Conservation (phyloP, 53 echinoderm and acorn worm species). For the Paracentrotus lividus region DNA sequence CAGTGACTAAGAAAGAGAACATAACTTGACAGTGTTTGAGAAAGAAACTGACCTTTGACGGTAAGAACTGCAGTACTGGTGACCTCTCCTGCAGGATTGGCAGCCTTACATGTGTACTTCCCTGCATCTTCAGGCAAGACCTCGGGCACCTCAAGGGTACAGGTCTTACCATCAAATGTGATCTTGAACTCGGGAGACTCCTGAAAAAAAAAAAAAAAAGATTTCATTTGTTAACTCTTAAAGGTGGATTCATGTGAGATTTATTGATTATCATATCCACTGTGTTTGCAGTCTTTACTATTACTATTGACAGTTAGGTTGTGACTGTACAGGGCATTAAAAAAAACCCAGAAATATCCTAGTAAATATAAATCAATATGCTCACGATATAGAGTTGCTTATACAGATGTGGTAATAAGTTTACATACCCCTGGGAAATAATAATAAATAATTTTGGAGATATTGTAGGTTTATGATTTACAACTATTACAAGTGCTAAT, state of each 20-base stretch:
- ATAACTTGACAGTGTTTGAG: not conserved
- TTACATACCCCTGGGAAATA: too few relatives aligned
- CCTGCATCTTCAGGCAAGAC: conserved; percentile 86
- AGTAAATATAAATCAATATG: too few relatives aligned
- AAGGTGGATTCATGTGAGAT: not conserved
- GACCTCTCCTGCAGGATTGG: conserved; percentile 86
- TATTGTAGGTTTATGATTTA: too few relatives aligned
- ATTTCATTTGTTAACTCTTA: not conserved
- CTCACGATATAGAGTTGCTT: too few relatives aligned
- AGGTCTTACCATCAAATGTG: conserved; percentile 84
- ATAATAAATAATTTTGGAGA: too few relatives aligned
- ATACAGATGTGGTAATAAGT: too few relatives aligned
- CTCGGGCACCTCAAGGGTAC: conserved; percentile 82
- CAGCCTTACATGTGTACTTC: conserved; percentile 87
- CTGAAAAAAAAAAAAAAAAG: conserved; percentile 71
- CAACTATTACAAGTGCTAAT: too few relatives aligned
- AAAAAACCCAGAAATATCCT: too few relatives aligned
- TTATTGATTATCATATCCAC: not conserved
- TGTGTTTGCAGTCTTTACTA: too few relatives aligned
- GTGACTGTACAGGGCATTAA: too few relatives aligned
- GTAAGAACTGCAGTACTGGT: conserved; percentile 86
- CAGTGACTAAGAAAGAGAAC: not conserved
- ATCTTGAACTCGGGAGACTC: conserved; percentile 91
- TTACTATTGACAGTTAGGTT: too few relatives aligned
- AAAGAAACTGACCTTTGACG: conserved; percentile 83